These are phyloP conservation scores for Isurus oxyrinchus DNA, from an alignment of 2,113 vertebrate genomes.

Conservation along the genomic window DNA sequence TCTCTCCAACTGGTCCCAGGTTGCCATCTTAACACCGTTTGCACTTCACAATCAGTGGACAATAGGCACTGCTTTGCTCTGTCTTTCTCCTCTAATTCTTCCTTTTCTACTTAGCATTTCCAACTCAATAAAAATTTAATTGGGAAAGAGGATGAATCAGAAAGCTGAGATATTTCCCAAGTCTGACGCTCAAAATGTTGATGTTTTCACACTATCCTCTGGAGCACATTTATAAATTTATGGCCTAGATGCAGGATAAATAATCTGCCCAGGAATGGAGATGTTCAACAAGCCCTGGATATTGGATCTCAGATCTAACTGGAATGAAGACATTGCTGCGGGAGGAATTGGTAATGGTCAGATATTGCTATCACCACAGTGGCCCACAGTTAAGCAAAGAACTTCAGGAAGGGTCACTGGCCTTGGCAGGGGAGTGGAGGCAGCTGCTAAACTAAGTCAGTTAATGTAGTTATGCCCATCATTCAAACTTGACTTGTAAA, in stretches of 20 bases:
- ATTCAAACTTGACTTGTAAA: neutral
- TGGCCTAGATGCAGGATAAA: neutral
- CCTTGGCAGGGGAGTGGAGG: no score
- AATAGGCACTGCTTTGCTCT: neutral
- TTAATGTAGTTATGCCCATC: neutral
- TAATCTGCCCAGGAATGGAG: neutral
- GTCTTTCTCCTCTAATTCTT: no score
- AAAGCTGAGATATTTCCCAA: neutral
- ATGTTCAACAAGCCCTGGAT: neutral
- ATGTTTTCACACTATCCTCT: neutral
- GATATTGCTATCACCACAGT: neutral
- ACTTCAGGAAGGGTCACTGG: neutral
- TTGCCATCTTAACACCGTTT: neutral
- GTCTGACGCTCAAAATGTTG: neutral
- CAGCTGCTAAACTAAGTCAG: neutral
- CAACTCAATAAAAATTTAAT: neutral
- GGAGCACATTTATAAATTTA: neutral
- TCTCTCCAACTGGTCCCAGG: neutral
- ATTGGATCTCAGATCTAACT: neutral
- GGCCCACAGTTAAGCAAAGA: neutral
- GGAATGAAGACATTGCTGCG: neutral
- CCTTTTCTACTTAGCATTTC: neutral
- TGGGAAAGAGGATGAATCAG: neutral
- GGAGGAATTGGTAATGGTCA: neutral
- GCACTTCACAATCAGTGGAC: neutral